These are phyloP conservation scores for Plecturocebus donacophilus DNA, from an alignment of 2,113 vertebrate species.

Conservation along the genomic window DNA sequence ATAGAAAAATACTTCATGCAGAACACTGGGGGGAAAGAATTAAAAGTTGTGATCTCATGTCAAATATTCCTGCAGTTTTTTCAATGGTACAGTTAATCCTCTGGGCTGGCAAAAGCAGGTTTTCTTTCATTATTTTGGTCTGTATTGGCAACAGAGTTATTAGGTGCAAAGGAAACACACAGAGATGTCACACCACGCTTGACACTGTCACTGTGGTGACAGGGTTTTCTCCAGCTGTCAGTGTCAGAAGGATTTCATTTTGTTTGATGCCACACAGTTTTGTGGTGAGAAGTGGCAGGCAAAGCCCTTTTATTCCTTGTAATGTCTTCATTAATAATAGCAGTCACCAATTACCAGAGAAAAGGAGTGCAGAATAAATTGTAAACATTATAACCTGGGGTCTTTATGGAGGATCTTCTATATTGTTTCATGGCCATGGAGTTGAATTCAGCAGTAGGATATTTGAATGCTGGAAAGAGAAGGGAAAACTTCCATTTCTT, in stretches of 20 bases:
- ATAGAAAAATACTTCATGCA: not conserved
- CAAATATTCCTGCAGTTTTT: conserved; percentile 44
- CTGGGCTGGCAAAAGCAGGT: not conserved
- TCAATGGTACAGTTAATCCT: conserved; percentile 45
- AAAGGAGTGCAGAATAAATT: not conserved
- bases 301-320: conserved; percentile 37
- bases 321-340: conserved; percentile 23
- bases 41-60: not conserved
- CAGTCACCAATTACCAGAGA: not conserved
- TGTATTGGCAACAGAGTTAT: conserved; percentile 36
- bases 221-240: conserved; percentile 66
- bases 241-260: conserved; percentile 48
- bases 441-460: not conserved
- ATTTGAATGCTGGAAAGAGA: not conserved
- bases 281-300: not conserved
- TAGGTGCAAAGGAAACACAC: conserved; percentile 47
- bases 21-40: not conserved
- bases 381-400: not conserved
- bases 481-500: not conserved
- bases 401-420: not conserved
- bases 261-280: conserved; percentile 30
- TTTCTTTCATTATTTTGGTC: conserved; percentile 26
- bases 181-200: not conserved
- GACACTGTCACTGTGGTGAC: conserved; percentile 9
- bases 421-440: not conserved